phyloP scores from a whole-genome alignment of 2,113 vertebrate genomes.

The Heliornis fulica region DNA sequence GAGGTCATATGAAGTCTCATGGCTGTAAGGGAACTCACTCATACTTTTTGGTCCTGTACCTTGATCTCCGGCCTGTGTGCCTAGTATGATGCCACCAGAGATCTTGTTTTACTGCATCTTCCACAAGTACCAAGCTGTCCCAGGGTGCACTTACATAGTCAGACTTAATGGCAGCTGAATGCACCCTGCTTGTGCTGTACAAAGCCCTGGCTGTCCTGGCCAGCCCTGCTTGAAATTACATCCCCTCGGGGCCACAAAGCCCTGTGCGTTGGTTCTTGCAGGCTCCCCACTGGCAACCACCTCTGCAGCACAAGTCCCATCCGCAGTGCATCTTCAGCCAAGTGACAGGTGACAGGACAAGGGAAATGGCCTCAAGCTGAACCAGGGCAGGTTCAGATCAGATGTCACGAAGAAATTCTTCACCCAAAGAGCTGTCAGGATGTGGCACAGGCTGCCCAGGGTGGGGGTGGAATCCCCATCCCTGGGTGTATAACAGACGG shows the following conservation, averaged over 20 bases:
- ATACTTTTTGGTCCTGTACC: not conserved
- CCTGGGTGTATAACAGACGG: too few species aligned
- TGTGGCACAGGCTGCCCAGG: too few species aligned
- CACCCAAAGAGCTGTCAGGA: too few species aligned
- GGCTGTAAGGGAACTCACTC: not conserved
- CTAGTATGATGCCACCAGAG: not conserved
- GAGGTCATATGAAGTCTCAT: not conserved
- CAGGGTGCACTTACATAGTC: not conserved
- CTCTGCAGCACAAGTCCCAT: not conserved
- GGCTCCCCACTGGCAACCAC: not conserved
- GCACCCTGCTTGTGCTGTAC: fast-evolving
- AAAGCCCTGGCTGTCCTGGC: too few species aligned
- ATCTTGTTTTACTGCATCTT: not conserved
- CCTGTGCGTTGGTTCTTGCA: fast-evolving
- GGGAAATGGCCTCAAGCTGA: too few species aligned
- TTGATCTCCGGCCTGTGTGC: not conserved
- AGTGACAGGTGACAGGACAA: too few species aligned
- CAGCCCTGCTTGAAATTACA: not conserved
- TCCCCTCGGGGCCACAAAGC: not conserved
- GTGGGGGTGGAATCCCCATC: too few species aligned
- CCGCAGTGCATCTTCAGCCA: too few species aligned
- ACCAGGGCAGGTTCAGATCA: too few species aligned
- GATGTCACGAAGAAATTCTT: too few species aligned
- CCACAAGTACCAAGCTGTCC: not conserved
- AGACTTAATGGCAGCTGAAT: not conserved